These are phyloP conservation scores for Perizoma affinitatum DNA, from an alignment of 2,888 invertebrate species.

Conservation along the genomic window DNA sequence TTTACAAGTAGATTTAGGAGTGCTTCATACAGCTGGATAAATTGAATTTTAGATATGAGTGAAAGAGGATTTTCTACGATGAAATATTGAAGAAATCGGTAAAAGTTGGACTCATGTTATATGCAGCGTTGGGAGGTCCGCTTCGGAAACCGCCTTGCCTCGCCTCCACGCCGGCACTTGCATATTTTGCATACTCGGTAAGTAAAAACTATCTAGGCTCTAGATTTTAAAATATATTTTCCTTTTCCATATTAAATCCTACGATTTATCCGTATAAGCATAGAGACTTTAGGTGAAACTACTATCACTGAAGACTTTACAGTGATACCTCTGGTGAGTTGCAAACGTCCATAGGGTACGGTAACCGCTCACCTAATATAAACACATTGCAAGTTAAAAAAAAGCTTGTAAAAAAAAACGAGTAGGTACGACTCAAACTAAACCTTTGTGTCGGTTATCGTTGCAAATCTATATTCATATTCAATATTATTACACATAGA, in stretches of 20 bases:
- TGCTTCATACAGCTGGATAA: slow-evolving; percentile 32
- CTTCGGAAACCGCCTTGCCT: slow-evolving; percentile 53
- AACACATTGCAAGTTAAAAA: too few relatives aligned
- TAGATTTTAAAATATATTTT: slow-evolving; percentile 10
- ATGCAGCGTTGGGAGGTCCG: slow-evolving; percentile 62
- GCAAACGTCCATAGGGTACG: too few relatives aligned
- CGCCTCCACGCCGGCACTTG: slow-evolving; percentile 49
- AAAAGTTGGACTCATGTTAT: slow-evolving; percentile 78
- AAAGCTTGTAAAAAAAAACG: too few relatives aligned
- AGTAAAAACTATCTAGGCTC: slow-evolving; percentile 40
- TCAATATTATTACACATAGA: too few relatives aligned
- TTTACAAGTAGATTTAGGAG: slow-evolving; percentile 4
- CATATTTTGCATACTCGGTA: slow-evolving; percentile 56
- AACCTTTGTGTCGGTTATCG: too few relatives aligned
- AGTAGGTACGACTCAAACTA: too few relatives aligned
- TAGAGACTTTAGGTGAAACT: too few relatives aligned
- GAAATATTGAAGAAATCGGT: slow-evolving; percentile 76
- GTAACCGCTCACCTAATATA: too few relatives aligned
- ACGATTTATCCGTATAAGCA: too few relatives aligned
- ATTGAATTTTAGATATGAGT: slow-evolving; percentile 41
- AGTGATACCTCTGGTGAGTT: too few relatives aligned
- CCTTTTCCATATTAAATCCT: background rate
- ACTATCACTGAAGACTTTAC: too few relatives aligned
- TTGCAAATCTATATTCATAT: background rate
- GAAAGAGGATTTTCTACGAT: slow-evolving; percentile 60